Conservation (phyloP, 2,888 invertebrate genomes). For the Sclerodermus sp. region DNA sequence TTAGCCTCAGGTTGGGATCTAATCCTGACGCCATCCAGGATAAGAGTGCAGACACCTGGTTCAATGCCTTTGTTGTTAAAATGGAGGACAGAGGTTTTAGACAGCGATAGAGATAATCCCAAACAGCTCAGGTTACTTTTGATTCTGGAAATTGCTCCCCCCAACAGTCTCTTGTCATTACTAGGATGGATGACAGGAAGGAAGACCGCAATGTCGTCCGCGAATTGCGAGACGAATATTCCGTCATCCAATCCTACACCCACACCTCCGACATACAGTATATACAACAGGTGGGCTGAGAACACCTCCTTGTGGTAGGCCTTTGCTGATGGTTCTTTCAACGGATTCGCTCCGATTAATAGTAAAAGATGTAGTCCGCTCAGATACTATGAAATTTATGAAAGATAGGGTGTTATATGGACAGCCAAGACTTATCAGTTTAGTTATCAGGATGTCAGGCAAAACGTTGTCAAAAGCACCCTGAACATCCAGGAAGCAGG, state of each 20-base stretch:
- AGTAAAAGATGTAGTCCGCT: background rate
- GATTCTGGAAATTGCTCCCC: too few relatives aligned
- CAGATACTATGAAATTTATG: constrained; percentile 2
- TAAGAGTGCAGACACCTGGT: too few relatives aligned
- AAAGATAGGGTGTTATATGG: constrained; percentile 4
- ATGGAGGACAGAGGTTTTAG: too few relatives aligned
- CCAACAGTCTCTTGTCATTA: too few relatives aligned
- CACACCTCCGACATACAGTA: constrained; percentile 11
- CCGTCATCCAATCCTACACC: background rate
- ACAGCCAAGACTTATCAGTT: constrained; percentile 7
- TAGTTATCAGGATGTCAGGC: constrained; percentile 8
- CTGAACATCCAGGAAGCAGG: constrained; percentile 17
- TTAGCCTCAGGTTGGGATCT: too few relatives aligned
- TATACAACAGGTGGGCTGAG: constrained; percentile 16
- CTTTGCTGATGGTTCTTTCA: constrained; percentile 9
- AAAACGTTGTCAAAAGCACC: constrained; percentile 18
- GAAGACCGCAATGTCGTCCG: background rate
- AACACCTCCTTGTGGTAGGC: constrained; percentile 21
- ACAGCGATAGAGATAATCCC: too few relatives aligned
- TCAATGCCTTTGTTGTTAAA: too few relatives aligned
- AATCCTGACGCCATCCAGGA: too few relatives aligned
- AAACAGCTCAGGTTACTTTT: too few relatives aligned
- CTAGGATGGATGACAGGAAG: too few relatives aligned
- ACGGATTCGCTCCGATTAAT: too few relatives aligned
- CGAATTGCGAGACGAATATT: constrained; percentile 7